These are phyloP conservation scores for Phymorhynchus buccinoides DNA, from an alignment of 1,140 invertebrate genomes.

Conservation along the genomic window DNA sequence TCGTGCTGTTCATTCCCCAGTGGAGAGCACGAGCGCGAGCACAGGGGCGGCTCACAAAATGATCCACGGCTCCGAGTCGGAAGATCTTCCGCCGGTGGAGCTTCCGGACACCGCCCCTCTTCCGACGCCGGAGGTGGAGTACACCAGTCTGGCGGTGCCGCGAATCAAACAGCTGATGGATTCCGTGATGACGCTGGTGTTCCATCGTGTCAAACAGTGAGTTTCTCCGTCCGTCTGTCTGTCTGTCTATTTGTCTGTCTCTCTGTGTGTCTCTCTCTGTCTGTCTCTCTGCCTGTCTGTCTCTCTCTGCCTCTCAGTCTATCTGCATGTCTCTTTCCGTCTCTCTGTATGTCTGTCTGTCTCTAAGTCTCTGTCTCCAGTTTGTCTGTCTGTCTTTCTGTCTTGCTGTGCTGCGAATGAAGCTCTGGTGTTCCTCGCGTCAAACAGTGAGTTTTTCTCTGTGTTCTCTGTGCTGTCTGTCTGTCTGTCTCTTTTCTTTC, in stretches of 20 bases:
- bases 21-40: conserved; percentile 46
- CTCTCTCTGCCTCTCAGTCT: neutral
- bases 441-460: no score
- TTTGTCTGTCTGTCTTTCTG: no score
- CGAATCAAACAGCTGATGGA: conserved; percentile 70
- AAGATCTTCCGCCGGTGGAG: conserved; percentile 63
- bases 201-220: conserved; percentile 66
- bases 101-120: conserved; percentile 61
- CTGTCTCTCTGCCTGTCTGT: neutral
- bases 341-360: no score
- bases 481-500: no score
- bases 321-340: no score
- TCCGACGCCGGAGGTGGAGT: conserved; percentile 67
- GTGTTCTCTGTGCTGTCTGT: no score
- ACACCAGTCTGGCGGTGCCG: conserved; percentile 60
- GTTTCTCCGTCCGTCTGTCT: conserved; percentile 30
- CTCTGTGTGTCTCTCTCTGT: neutral
- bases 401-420: no score
- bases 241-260: neutral
- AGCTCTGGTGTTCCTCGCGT: no score
- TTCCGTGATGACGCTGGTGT: conserved; percentile 65
- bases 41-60: conserved; percentile 60
- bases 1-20: no score
- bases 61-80: conserved; percentile 59
- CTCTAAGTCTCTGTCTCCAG: no score